phyloP scores from a whole-genome alignment of 2,888 invertebrate species.

The Cryptocephalus primarius region DNA sequence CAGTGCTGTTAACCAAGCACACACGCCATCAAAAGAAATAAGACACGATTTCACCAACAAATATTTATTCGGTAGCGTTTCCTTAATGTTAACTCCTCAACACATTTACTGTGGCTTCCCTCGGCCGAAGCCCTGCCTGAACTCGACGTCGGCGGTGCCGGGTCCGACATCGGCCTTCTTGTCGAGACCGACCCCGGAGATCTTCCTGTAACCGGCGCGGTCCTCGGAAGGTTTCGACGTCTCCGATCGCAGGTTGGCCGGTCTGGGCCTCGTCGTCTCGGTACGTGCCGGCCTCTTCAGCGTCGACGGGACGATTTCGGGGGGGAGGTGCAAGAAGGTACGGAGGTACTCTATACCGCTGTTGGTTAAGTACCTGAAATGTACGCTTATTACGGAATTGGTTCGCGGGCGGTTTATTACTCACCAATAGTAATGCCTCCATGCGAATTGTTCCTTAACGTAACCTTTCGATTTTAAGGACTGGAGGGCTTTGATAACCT shows the following conservation, averaged over 20 bases:
- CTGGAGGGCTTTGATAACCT: constrained; percentile 97
- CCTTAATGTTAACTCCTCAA: not conserved
- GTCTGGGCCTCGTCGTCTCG: constrained; percentile 73
- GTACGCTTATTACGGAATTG: not conserved
- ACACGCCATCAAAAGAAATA: no score
- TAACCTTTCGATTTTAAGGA: constrained; percentile 92
- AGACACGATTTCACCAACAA: no score
- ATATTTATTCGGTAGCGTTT: no score
- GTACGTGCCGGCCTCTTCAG: constrained; percentile 82
- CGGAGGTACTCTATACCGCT: constrained; percentile 96
- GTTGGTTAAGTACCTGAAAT: constrained; percentile 78
- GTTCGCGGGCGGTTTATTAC: constrained; percentile 10
- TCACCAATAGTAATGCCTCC: constrained; percentile 98
- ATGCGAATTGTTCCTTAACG: constrained; percentile 99
- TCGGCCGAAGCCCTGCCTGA: constrained; percentile 69
- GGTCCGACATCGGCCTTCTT: constrained; percentile 97
- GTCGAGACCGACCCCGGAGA: constrained; percentile 55
- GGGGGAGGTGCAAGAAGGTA: constrained; percentile 89
- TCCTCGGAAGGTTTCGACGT: constrained; percentile 68
- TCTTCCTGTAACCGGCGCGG: constrained; percentile 71
- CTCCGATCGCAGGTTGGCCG: constrained; percentile 56
- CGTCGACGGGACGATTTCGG: constrained; percentile 98
- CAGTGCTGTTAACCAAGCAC: no score
- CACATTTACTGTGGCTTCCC: constrained; percentile 50
- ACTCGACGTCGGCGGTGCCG: constrained; percentile 87